Evolutionary conservation across 2,113 vertebrate species (phyloP).

Genomic region (Heterotis niloticus): DNA sequence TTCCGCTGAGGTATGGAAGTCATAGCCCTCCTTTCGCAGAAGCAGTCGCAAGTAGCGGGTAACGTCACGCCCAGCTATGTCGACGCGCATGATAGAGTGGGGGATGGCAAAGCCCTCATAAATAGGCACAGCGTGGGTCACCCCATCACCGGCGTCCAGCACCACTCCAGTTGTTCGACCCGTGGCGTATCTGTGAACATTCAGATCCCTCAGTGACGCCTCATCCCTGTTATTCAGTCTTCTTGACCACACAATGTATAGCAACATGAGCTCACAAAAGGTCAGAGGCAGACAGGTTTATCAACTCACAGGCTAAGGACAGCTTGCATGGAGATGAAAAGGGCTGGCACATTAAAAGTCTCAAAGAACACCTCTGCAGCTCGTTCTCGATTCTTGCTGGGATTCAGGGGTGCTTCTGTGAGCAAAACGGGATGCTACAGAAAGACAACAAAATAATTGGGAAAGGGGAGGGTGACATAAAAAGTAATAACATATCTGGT

Average conservation of each 20-base stretch:
- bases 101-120: constrained; percentile 89
- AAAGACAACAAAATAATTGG: not conserved
- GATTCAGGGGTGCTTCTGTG: constrained; percentile 83
- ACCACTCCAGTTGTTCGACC: constrained; percentile 85
- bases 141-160: constrained; percentile 78
- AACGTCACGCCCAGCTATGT: constrained; percentile 80
- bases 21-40: constrained; percentile 80
- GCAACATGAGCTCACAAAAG: not conserved
- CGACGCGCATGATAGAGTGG: constrained; percentile 85
- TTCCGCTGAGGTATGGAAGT: constrained; percentile 84
- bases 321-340: constrained; percentile 89
- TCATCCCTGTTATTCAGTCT: not conserved
- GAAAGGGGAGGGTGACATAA: not conserved
- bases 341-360: constrained; percentile 83
- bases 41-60: constrained; percentile 81
- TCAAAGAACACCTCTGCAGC: constrained; percentile 86
- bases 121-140: constrained; percentile 84
- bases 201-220: not conserved
- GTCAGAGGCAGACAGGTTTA: not conserved
- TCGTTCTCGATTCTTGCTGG: constrained; percentile 82
- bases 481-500: not conserved
- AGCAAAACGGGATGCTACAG: constrained; percentile 80
- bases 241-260: not conserved
- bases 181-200: constrained; percentile 72
- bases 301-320: constrained; percentile 82